Percentiles rank a stretch among this genome's conserved stretches.
phyloP scores from a whole-genome alignment of 2,888 invertebrate species.

The Globia sparganii region DNA sequence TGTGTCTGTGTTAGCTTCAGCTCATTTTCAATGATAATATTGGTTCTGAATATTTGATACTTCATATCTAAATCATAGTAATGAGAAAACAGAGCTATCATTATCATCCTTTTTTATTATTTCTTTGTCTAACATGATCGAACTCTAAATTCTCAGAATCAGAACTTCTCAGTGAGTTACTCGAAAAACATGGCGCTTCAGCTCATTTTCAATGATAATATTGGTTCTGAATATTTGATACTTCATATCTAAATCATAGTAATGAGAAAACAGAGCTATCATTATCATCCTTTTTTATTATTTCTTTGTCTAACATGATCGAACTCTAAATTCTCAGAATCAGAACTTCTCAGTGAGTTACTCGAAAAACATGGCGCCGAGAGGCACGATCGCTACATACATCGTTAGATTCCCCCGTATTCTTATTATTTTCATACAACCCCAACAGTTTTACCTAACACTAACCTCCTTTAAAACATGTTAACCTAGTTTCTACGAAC shows the following conservation, averaged over 20 bases:
- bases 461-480: slow-evolving; percentile 55
- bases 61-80: slow-evolving; percentile 21
- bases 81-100: neutral
- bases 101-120: slow-evolving; percentile 3
- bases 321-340: slow-evolving; percentile 1
- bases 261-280: neutral
- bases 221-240: slow-evolving; percentile 23
- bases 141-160: slow-evolving; percentile 1
- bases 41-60: slow-evolving; percentile 21
- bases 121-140: neutral
- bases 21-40: slow-evolving; percentile 20
- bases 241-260: slow-evolving; percentile 21
- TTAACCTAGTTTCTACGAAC: slow-evolving; percentile 55
- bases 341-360: slow-evolving; percentile 2
- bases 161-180: slow-evolving; percentile 2
- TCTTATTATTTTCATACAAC: slow-evolving; percentile 43
- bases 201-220: slow-evolving; percentile 19
- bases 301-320: slow-evolving; percentile 3
- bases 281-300: slow-evolving; percentile 5
- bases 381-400: slow-evolving; percentile 17
- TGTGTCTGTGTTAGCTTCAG: slow-evolving; percentile 25
- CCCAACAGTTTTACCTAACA: slow-evolving; percentile 41
- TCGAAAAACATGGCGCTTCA: slow-evolving; percentile 13
- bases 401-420: slow-evolving; percentile 6
- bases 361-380: slow-evolving; percentile 11